Base-by-base conservation (phyloP, 2,797 vertebrate species). In the Danio tinwini region DNA sequence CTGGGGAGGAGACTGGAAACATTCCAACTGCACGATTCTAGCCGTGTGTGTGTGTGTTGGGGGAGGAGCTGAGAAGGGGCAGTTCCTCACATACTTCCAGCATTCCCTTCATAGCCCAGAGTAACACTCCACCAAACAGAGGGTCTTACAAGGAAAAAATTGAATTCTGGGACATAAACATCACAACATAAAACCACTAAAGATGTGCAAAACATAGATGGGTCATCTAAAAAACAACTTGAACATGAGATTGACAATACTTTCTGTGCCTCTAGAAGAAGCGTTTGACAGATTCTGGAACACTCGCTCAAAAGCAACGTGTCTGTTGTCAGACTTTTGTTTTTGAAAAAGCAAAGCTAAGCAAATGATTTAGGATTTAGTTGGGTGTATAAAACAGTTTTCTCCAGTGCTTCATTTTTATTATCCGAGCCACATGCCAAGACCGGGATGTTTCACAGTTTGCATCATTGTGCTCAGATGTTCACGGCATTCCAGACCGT, bases 1-100 rank as follows among this genome's bases (percentile, higher is more conserved):
- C 21, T 61, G 21, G 59, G 47, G 61, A 45, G 61, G 17, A 63
- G 53, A 65, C 49, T 82, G 44, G 81, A 47, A 56, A 74, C 64
- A 81, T 82, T 86, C 81, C 75, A 74, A 55, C 50, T 52, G 72
- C 52, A 61, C 73, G 9, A 74, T 76, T 52, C 55, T 52, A 78
- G 80, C 45, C 16, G 87, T 56, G 39, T 14, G 37, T 58, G 71
- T 29, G 29, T 29, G 29, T 29, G 56, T 83, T 81, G 78, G 62
- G 59, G 49, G 29, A 52, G 39, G 59, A 67, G 76, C 44, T 45
- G 47, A 82, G 61, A 58, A 69, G 64, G 53, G 50, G 39, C 42
- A 37, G 61, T 81, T 83, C 65, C 67, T 39, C 44, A 72, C 71
- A 83, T 76, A 79, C 55, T 82, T 83, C 72, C 75, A 67, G 78